Evolutionary conservation across 2,113 vertebrate species (phyloP).

Genomic region (Nematolebias whitei): DNA sequence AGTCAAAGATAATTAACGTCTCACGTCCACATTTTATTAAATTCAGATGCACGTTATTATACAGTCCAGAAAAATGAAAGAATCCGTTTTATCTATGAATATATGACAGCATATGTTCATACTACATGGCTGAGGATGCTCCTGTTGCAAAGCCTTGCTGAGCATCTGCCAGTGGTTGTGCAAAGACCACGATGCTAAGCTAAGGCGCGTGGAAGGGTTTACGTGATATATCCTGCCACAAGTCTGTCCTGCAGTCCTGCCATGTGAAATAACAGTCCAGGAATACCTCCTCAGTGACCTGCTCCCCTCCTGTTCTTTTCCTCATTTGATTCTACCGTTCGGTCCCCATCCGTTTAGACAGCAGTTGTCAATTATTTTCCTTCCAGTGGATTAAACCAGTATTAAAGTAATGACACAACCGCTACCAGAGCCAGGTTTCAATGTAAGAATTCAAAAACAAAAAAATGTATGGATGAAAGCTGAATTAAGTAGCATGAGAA

Average conservation of each 20-base stretch:
- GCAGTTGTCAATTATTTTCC: slow-evolving; percentile 44
- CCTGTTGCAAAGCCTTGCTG: slow-evolving; percentile 12
- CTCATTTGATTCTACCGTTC: slow-evolving; percentile 38
- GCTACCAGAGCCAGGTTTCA: neutral
- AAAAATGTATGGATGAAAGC: slow-evolving; percentile 3
- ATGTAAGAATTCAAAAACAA: neutral
- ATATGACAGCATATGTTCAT: too few species aligned
- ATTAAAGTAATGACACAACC: slow-evolving; percentile 5
- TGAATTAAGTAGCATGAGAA: neutral
- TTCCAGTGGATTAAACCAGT: slow-evolving; percentile 25
- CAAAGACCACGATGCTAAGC: slow-evolving; percentile 50
- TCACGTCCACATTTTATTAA: too few species aligned
- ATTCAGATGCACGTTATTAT: too few species aligned
- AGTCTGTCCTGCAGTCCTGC: slow-evolving; percentile 60
- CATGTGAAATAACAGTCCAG: slow-evolving; percentile 78
- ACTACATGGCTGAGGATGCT: slow-evolving; percentile 31
- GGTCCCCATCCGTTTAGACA: slow-evolving; percentile 30
- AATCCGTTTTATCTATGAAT: too few species aligned
- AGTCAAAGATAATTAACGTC: too few species aligned
- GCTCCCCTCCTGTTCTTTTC: slow-evolving; percentile 8
- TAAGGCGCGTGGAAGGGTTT: slow-evolving; percentile 71
- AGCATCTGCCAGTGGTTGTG: slow-evolving; percentile 46
- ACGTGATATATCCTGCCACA: slow-evolving; percentile 75
- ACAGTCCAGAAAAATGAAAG: too few species aligned
- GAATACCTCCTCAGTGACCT: slow-evolving; percentile 62